A percentile compares a stretch with the other conserved stretches of the same genome.
These are phyloP conservation scores for Cetonia aurata DNA, from an alignment of 2,888 invertebrate genomes.

Conservation along the genomic window DNA sequence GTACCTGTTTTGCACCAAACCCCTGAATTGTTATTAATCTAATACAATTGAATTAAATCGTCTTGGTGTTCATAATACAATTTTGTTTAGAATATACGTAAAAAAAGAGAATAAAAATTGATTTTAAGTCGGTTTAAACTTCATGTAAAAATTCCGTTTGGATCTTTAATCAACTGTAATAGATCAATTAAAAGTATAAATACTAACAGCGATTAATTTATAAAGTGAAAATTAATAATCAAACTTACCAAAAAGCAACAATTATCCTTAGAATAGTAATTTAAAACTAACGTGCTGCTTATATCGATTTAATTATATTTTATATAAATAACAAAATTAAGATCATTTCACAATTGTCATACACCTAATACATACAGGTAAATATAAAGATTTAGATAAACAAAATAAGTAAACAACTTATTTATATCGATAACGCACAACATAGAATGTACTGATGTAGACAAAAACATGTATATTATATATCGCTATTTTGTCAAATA, in stretches of 20 bases:
- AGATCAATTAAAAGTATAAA: background rate
- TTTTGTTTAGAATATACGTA: no score
- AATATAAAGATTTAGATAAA: constrained; percentile 15
- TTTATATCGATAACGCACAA: background rate
- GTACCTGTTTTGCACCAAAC: no score
- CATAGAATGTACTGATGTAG: background rate
- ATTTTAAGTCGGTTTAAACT: no score
- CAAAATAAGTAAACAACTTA: constrained; percentile 3
- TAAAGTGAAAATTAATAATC: no score
- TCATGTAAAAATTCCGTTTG: no score
- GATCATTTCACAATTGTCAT: background rate
- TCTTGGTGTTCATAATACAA: no score
- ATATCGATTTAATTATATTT: constrained; percentile 12
- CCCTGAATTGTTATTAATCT: no score
- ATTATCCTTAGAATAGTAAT: constrained; percentile 21
- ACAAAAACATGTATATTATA: background rate
- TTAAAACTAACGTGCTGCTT: constrained; percentile 31
- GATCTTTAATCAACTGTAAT: background rate
- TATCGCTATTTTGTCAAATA: background rate
- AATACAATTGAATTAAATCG: no score
- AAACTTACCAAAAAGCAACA: constrained; percentile 12
- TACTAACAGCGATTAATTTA: no score
- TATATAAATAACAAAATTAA: constrained; percentile 24
- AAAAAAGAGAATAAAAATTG: no score
- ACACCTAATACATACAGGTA: background rate